A percentile compares a stretch with the other conserved stretches of the same genome.
These are phyloP conservation scores for Notechis scutatus DNA, from an alignment of 2,113 vertebrate genomes.

Conservation along the genomic window DNA sequence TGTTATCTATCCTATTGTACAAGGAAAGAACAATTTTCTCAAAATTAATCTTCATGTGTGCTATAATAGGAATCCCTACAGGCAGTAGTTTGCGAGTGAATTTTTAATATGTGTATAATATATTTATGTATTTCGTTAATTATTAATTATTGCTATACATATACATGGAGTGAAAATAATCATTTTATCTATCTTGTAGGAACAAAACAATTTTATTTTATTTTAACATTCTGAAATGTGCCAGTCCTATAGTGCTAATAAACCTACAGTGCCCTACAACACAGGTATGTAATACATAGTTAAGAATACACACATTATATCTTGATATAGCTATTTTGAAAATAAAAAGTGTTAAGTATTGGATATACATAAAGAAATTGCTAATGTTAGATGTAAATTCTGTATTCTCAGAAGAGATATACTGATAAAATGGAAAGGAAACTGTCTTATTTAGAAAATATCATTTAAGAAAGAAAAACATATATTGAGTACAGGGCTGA, in stretches of 20 bases:
- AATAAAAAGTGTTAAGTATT: not conserved
- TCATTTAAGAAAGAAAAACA: not conserved
- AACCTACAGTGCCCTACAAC: slow-evolving; percentile 95
- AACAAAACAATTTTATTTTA: slow-evolving; percentile 96
- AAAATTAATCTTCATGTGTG: not conserved
- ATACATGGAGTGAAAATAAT: not conserved
- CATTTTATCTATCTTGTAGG: slow-evolving; percentile 68
- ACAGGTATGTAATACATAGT: slow-evolving; percentile 77
- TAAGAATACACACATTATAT: not conserved
- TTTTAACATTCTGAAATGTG: slow-evolving; percentile 92
- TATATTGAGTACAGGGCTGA: not conserved
- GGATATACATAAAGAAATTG: not conserved
- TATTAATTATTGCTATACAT: not conserved
- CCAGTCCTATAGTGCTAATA: slow-evolving; percentile 83
- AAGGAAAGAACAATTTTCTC: not conserved
- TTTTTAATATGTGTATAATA: not conserved
- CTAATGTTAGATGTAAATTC: not conserved
- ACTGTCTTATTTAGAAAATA: not conserved
- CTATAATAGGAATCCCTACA: not conserved
- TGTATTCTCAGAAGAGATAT: not conserved
- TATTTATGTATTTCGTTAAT: not conserved
- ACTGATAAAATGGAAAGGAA: not conserved
- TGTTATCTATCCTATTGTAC: not conserved
- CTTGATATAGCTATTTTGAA: slow-evolving; percentile 1
- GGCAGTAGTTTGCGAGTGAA: not conserved